phyloP scores from a whole-genome alignment of 2,797 vertebrate genomes.

The Gila robusta region DNA sequence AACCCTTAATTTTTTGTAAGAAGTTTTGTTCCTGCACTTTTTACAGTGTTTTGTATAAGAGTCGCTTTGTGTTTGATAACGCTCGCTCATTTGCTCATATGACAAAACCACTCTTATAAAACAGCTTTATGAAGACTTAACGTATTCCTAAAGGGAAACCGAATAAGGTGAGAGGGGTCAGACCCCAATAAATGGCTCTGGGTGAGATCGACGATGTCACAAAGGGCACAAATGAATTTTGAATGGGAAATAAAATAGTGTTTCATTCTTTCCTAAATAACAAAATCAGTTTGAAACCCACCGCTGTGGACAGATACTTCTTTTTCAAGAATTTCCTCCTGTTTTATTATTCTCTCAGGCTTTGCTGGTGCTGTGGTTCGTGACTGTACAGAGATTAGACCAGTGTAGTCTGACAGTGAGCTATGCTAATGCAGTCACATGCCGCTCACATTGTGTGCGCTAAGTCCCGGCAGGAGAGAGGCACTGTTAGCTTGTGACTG shows the following conservation, averaged over 20 bases:
- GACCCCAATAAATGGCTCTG: slow-evolving; percentile 5
- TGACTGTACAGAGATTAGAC: slow-evolving; percentile 74
- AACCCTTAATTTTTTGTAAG: not conserved
- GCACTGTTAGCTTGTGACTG: slow-evolving; percentile 74
- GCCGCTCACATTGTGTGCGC: slow-evolving; percentile 75
- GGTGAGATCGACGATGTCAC: slow-evolving; percentile 3
- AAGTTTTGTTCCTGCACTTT: slow-evolving; percentile 26
- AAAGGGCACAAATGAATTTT: not conserved
- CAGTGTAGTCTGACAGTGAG: slow-evolving; percentile 61
- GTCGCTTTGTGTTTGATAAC: slow-evolving; percentile 26
- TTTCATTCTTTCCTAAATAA: slow-evolving; percentile 14
- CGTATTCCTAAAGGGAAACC: slow-evolving; percentile 7
- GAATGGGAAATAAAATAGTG: not conserved
- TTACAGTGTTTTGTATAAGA: slow-evolving; percentile 12
- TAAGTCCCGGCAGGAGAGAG: slow-evolving; percentile 71
- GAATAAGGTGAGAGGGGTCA: slow-evolving; percentile 6
- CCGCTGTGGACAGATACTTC: slow-evolving; percentile 5
- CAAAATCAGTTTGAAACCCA: slow-evolving; percentile 1
- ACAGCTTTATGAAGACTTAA: not conserved
- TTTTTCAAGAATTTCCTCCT: slow-evolving; percentile 59
- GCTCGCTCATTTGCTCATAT: slow-evolving; percentile 8
- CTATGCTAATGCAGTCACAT: slow-evolving; percentile 79
- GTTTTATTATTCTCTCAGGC: slow-evolving; percentile 47
- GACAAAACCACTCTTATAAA: slow-evolving; percentile 31
- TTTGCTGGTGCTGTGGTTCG: slow-evolving; percentile 44